Evolutionary conservation across 2,113 vertebrate species (phyloP), one percentile per base, ranked within the genome.

Genomic region (Zosterops pallidus): DNA sequence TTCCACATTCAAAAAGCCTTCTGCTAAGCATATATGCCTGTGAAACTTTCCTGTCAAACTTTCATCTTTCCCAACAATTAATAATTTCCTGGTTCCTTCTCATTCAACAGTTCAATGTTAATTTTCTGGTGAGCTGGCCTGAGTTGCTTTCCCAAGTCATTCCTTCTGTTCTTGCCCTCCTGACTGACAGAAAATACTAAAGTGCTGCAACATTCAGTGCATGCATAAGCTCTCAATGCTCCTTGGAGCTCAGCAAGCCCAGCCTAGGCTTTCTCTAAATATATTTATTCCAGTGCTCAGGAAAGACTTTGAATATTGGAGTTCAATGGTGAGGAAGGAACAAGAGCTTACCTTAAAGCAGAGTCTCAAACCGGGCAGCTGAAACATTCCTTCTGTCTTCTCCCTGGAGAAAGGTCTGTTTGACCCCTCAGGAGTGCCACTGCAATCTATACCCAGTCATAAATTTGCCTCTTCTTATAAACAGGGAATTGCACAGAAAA

Each of bases 41-140:
- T 37, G 37, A 37, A 37, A 37, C 37, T 37, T 37, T 37, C 37
- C 37, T 37, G 37, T 37, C 37, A 37, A 37, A 37, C 37, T 37
- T 37, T 37, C 37, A 37, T 37, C 37, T 37, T 37, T 37, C 37
- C 37, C 37, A 37, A 37, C 37, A 37, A 37, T 37, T 37, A 13
- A 37, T 37, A 29, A 24, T 15, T 20, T 52, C n/a, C 5, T 16
- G 23, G 1, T 1, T 2, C 8, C 6, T 37, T 25, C 12, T 37
- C 16, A 12, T 68, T 63, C 14, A 46, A 44, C 6, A 41, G 9
- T 24, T 83, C 24, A 23, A 13, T 88, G 44, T 67, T 59, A 85
- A 75, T 68, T 82, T 71, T 64, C 53, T 92, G 53, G 28, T 86
- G 76, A 57, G 3, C 29, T 62, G 41, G 46, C 20, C 42, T 31